phyloP scores from a whole-genome alignment of 2,888 invertebrate species.

The Phalera bucephala region DNA sequence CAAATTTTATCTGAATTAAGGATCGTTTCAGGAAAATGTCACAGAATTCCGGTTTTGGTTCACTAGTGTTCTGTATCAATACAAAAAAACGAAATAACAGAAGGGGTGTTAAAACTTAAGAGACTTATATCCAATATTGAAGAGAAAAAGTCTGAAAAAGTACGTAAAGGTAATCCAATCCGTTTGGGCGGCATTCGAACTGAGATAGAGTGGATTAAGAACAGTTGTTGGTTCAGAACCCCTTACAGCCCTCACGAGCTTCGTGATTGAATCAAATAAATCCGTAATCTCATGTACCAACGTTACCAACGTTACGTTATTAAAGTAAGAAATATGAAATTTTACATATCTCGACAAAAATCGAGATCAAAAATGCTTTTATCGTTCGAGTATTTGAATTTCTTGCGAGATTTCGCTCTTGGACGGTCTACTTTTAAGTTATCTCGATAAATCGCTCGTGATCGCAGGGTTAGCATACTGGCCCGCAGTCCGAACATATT shows the following conservation, averaged over 20 bases:
- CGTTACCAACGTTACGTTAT: slow-evolving; percentile 27
- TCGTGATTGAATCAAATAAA: slow-evolving; percentile 43
- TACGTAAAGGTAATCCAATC: slow-evolving; percentile 43
- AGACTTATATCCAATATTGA: slow-evolving; percentile 34
- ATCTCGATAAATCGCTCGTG: slow-evolving; percentile 50
- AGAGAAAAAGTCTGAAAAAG: slow-evolving; percentile 32
- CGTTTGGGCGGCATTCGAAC: slow-evolving; percentile 37
- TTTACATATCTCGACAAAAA: slow-evolving; percentile 55
- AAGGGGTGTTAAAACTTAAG: slow-evolving; percentile 23
- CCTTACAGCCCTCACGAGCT: slow-evolving; percentile 26
- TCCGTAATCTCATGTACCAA: slow-evolving; percentile 38
- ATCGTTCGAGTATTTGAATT: slow-evolving; percentile 67
- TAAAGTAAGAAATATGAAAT: slow-evolving; percentile 47
- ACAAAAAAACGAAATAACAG: slow-evolving; percentile 10
- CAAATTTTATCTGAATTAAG: too few relatives aligned
- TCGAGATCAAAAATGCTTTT: slow-evolving; percentile 62
- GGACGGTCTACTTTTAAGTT: slow-evolving; percentile 59
- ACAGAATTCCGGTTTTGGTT: too few relatives aligned
- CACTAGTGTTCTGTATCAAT: too few relatives aligned
- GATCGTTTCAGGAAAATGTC: too few relatives aligned
- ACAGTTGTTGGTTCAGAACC: slow-evolving; percentile 43
- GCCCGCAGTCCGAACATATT: slow-evolving; percentile 31
- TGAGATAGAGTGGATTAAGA: slow-evolving; percentile 35
- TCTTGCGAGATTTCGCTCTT: slow-evolving; percentile 51
- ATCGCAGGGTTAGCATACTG: slow-evolving; percentile 48